Conservation (phyloP, 2,113 vertebrate genomes). For the Corythaixoides concolor region DNA sequence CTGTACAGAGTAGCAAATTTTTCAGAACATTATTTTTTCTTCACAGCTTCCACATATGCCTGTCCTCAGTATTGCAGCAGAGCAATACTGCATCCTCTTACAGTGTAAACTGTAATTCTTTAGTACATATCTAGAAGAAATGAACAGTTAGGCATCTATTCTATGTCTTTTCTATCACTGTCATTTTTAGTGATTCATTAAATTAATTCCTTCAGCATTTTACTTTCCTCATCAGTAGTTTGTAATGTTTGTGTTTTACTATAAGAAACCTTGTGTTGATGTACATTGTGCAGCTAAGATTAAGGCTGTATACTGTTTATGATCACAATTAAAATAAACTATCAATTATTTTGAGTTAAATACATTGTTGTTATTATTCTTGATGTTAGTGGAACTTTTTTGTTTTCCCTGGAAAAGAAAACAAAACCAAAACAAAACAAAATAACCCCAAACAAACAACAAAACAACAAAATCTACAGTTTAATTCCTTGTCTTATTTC, state of each 20-base stretch:
- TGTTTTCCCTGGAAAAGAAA: background rate
- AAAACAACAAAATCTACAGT: no score
- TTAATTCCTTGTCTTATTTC: background rate
- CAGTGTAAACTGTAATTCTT: background rate
- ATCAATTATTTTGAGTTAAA: background rate
- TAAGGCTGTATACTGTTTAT: background rate
- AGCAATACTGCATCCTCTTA: background rate
- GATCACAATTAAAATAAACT: background rate
- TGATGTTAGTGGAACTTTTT: background rate
- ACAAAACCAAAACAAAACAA: no score
- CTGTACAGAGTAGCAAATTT: background rate
- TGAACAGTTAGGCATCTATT: background rate
- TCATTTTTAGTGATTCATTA: background rate
- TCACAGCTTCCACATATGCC: background rate
- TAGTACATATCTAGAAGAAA: background rate
- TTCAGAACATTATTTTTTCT: background rate
- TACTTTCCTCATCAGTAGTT: background rate
- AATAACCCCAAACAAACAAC: no score
- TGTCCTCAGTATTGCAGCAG: background rate
- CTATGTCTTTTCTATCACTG: background rate
- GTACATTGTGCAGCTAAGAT: background rate
- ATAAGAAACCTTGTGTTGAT: background rate
- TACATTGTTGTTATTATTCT: background rate
- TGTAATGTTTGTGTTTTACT: background rate
- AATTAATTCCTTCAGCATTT: background rate